A percentile compares a stretch with the other conserved stretches of the same genome.
Conservation (phyloP, 2,797 vertebrate genomes). For the Cetoscarus ocellatus region DNA sequence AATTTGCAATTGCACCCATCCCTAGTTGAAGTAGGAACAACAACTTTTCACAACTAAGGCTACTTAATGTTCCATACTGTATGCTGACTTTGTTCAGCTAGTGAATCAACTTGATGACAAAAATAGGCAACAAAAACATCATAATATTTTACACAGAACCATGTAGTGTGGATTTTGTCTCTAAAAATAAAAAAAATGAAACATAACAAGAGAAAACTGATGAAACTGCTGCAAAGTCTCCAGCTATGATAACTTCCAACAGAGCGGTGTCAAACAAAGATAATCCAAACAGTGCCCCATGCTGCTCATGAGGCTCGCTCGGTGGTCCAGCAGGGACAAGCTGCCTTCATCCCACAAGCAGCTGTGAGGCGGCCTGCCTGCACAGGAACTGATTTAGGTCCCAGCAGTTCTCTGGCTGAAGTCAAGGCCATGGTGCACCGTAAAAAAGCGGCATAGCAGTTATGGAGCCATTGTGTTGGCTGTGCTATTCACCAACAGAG, state of each 20-base stretch:
- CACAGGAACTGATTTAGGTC: constrained; percentile 47
- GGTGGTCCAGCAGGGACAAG: constrained; percentile 46
- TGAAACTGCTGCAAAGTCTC: constrained; percentile 32
- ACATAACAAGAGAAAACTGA: background rate
- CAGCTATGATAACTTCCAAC: constrained; percentile 45
- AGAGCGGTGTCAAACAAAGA: constrained; percentile 48
- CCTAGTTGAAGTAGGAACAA: no score
- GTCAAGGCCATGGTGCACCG: constrained; percentile 47
- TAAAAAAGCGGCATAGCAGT: constrained; percentile 54
- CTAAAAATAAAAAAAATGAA: background rate
- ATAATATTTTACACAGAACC: background rate
- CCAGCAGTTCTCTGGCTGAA: constrained; percentile 56
- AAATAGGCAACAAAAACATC: no score
- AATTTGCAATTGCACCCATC: no score
- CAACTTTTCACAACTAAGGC: no score
- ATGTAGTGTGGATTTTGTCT: background rate
- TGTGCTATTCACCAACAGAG: constrained; percentile 71
- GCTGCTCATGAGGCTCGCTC: constrained; percentile 44
- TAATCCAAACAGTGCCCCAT: constrained; percentile 46
- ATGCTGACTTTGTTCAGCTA: no score
- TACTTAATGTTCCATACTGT: no score
- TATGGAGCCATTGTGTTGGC: constrained; percentile 64
- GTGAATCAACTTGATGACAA: no score
- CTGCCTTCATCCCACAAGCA: constrained; percentile 48
- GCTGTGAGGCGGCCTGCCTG: constrained; percentile 42